phyloP scores from a whole-genome alignment of 2,113 vertebrate genomes.

The Oryzias javanicus region DNA sequence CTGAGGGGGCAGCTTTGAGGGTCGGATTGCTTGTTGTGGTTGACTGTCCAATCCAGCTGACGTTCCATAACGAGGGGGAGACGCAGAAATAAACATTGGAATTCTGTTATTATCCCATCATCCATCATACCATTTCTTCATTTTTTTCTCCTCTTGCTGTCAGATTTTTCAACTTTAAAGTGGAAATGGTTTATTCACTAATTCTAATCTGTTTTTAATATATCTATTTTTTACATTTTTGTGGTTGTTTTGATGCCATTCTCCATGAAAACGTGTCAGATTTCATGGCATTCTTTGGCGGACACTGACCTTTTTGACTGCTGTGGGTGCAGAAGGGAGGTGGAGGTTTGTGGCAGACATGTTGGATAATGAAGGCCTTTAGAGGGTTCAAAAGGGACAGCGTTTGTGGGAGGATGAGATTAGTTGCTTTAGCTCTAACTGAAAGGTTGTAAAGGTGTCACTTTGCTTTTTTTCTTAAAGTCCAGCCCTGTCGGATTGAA shows the following conservation, averaged over 20 bases:
- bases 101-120: constrained; percentile 27
- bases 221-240: too few species aligned
- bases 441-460: constrained; percentile 73
- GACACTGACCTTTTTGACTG: constrained; percentile 23
- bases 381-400: constrained; percentile 30
- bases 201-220: neutral
- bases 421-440: constrained; percentile 61
- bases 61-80: constrained; percentile 44
- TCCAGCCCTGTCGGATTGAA: constrained; percentile 23
- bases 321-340: neutral
- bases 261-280: constrained; percentile 23
- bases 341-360: constrained; percentile 8
- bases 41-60: constrained; percentile 44
- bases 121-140: neutral
- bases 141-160: neutral
- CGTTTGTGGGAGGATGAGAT: constrained; percentile 53
- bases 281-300: constrained; percentile 25
- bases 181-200: constrained; percentile 2
- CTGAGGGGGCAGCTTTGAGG: constrained; percentile 44
- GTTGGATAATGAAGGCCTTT: constrained; percentile 31
- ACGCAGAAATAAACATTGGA: constrained; percentile 54
- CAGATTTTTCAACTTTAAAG: neutral
- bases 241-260: constrained; percentile 3
- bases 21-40: constrained; percentile 60
- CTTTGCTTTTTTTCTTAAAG: constrained; percentile 51